phyloP scores from a whole-genome alignment of 2,797 vertebrate genomes.

The Buceros bicornis region DNA sequence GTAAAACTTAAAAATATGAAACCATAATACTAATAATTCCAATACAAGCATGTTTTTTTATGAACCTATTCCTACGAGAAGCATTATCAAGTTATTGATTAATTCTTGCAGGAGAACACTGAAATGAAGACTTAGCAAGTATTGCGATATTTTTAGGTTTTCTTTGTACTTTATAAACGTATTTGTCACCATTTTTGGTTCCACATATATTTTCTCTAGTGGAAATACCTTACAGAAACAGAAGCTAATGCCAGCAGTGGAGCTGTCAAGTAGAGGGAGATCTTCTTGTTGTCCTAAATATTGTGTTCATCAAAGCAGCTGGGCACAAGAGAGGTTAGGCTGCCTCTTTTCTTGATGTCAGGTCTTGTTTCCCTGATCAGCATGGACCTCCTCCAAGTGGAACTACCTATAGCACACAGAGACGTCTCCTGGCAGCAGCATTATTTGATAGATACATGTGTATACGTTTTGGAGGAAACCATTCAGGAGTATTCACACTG shows the following conservation, averaged over 20 bases:
- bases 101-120: not conserved
- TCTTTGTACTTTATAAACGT: not conserved
- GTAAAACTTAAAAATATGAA: not conserved
- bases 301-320: not conserved
- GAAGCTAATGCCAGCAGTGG: not conserved
- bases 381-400: not conserved
- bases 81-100: not conserved
- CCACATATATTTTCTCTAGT: not conserved
- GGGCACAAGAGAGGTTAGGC: not conserved
- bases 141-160: not conserved
- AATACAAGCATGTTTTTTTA: not conserved
- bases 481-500: not conserved
- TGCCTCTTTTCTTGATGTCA: not conserved
- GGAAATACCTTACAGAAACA: not conserved
- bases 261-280: accelerated
- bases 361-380: not conserved
- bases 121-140: not conserved
- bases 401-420: not conserved
- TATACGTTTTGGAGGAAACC: not conserved
- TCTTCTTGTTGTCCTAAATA: not conserved
- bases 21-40: not conserved
- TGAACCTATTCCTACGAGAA: not conserved
- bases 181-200: not conserved
- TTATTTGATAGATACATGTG: not conserved
- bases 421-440: not conserved